A percentile compares a stretch with the other conserved stretches of the same genome.
Conservation (phyloP, 1,140 invertebrate genomes). For the Aporrectodea caliginosa region DNA sequence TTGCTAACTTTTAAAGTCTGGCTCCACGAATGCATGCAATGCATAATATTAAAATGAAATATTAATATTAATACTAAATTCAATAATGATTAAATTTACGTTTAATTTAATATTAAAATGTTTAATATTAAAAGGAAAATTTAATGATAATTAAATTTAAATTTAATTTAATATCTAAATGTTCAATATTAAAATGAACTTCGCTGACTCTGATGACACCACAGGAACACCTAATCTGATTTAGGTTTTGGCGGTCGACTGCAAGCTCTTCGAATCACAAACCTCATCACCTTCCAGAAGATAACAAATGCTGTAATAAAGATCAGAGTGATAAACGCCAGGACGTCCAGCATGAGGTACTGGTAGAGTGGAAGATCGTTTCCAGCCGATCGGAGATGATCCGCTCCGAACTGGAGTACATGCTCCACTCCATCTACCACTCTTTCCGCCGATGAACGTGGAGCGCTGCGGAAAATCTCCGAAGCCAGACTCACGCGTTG, state of each 20-base stretch:
- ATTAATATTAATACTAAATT: not conserved
- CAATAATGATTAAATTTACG: not conserved
- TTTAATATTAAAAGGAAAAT: not conserved
- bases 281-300: not conserved
- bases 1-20: too few species aligned
- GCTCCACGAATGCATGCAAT: too few species aligned
- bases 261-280: not conserved
- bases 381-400: slow-evolving; percentile 91
- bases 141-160: not conserved
- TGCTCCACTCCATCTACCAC: slow-evolving; percentile 40
- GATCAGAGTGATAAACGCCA: not conserved
- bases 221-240: not conserved
- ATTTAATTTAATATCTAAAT: not conserved
- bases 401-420: slow-evolving; percentile 64
- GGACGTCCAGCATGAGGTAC: slow-evolving; percentile 11
- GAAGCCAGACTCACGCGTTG: not conserved
- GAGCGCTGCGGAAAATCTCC: not conserved
- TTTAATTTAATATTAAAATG: not conserved
- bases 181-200: not conserved
- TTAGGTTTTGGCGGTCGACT: not conserved
- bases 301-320: not conserved
- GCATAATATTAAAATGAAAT: too few species aligned
- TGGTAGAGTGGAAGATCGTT: not conserved
- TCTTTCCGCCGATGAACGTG: slow-evolving; percentile 29
- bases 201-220: not conserved